Conservation (phyloP, 2,113 vertebrate genomes). For the Falco punctatus region DNA sequence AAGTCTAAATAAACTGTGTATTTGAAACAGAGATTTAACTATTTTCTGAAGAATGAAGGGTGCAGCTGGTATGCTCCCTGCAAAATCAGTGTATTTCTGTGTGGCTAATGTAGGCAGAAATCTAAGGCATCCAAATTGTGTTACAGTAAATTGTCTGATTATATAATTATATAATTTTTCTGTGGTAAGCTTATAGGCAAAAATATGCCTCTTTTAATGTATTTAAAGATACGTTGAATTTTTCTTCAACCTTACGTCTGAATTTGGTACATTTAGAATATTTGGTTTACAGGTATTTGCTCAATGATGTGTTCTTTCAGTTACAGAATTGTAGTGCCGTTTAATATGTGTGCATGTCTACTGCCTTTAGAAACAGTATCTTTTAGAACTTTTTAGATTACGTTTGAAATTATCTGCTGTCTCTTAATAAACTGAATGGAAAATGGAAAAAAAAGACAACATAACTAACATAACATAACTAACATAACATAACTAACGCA, state of each 20-base stretch:
- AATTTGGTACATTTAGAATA: not conserved
- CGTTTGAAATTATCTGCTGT: not conserved
- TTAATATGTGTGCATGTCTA: not conserved
- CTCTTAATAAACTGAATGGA: not conserved
- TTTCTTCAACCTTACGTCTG: not conserved
- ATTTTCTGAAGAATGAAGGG: not conserved
- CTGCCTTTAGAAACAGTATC: not conserved
- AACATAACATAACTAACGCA: not conserved
- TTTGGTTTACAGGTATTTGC: not conserved
- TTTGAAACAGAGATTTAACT: not conserved
- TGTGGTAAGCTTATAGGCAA: not conserved
- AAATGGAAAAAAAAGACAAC: not conserved
- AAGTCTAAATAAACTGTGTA: not conserved
- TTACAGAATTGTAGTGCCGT: not conserved
- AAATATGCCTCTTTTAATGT: not conserved
- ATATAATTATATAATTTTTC: not conserved
- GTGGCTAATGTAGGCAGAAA: not conserved
- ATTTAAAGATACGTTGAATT: not conserved
- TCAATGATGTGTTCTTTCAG: not conserved
- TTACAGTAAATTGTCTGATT: not conserved
- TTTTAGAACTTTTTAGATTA: not conserved
- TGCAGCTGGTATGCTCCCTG: not conserved
- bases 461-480: not conserved
- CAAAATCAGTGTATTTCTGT: not conserved
- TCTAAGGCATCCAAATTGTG: not conserved